Base-by-base conservation (phyloP, 1,140 invertebrate genomes). In the Monochamus saltuarius region DNA sequence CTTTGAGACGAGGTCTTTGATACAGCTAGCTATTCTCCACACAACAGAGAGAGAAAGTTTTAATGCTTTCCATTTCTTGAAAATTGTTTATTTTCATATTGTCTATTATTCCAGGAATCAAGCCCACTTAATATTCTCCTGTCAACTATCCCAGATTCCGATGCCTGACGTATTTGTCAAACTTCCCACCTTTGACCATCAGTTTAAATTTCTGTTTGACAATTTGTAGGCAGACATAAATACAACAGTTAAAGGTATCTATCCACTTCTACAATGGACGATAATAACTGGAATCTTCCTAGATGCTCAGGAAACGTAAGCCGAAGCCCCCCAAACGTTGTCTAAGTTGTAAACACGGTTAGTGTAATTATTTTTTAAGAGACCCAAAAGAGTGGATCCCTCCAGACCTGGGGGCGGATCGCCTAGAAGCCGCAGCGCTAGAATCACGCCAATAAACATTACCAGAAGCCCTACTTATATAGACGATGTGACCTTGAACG, bases 401-500 rank as follows among this genome's bases (percentile, higher is more conserved):
- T 40, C 37, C 17, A 56, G 53, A 45, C 7, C 39, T 36, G 7
- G 37, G 6, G 11, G 11, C 13, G 49, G 49, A 10, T 51, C 49
- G 7, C 49, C 49, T 13, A 43, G 53, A 35, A 43, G 9, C 8
- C 39, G 53, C 4, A n/a, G 34, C 43, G 19, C 39, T 6, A 56
- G 53, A 45, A 13, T 45, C 13, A 36, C 17, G 13, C 38, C 53
- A 45, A 16, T 42, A 34, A 54, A 42, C 40, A 54, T 54, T 11
- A 16, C 38, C 11, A 54, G 38, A 39, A 40, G 14, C 11, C 38
- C 51, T 16, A 40, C 39, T 3, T 56, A 42, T 11, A 56, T 56
- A 11, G 53, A 56, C 22, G 53, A 56, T 45, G 53, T 22, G 17
- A 56, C 53, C 4, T 22, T 56, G 9, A 56, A 43, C 34, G 53